Evolutionary conservation across 1,140 invertebrate species (phyloP), one percentile per base, ranked within the genome.

Genomic region (Drosophila pachea): DNA sequence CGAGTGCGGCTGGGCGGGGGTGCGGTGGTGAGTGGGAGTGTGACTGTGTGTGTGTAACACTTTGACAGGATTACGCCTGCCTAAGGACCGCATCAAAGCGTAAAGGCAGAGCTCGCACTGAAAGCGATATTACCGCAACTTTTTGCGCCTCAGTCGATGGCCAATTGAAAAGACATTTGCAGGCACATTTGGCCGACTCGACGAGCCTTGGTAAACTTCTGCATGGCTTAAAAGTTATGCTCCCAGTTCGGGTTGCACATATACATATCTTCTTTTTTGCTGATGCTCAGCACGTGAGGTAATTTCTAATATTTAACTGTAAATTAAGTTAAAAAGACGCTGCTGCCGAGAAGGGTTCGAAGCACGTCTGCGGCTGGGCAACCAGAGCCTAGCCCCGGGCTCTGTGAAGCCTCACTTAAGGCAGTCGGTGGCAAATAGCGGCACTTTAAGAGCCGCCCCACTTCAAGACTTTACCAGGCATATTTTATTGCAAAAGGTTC

Each of bases 121-220:
- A 47, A 54, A 79, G 69, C 79, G 81, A 76, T 86, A 86, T 86
- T 74, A 86, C 79, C 81, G 76, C 79, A 86, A 79, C 66, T 77
- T 71, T 83, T 84, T 84, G 73, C 68, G 60, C 64, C 68, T 54
- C 32, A 60, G 32, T 76, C 79, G 81, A 86, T 86, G 84, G 81
- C 76, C 81, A 86, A 86, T 86, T 86, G 81, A 86, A 86, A 86
- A 86, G 76, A 86, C 81, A 86, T 86, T 86, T 86, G 81, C 79
- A 70, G 76, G 75, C 78, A 83, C 78, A 83, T 83, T 83, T 82
- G 70, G 52, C 73, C 62, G 7, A 73, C 29, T 33, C 47, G 50
- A 31, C 52, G 53, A 14, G 52, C 40, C 71, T 55, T 65, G 61
- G 49, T 76, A 68, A 83, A 79, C 76, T 83, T 66, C 74, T 71